Conservation (phyloP, 2,113 vertebrate species). For the Pao palembangensis region DNA sequence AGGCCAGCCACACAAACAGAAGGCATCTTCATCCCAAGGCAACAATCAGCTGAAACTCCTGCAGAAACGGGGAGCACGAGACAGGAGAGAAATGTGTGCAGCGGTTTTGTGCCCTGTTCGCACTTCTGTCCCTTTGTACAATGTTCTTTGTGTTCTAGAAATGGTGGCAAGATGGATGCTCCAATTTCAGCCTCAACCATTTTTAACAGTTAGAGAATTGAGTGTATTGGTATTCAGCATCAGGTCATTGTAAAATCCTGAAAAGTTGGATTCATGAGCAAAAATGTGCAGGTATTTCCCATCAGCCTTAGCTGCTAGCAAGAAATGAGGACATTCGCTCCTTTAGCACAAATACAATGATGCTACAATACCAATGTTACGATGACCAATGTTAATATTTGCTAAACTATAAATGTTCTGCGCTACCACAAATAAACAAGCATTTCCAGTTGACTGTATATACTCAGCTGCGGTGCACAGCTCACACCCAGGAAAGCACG, state of each 20-base stretch:
- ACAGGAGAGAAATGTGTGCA: conserved; percentile 37
- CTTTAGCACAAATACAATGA: no score
- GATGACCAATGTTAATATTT: no score
- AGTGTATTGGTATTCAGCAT: no score
- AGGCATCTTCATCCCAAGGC: conserved; percentile 33
- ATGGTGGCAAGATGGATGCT: conserved; percentile 19
- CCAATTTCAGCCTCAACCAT: background rate
- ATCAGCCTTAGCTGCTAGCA: no score
- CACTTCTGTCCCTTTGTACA: conserved; percentile 18
- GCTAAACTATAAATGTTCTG: background rate
- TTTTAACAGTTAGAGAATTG: conserved; percentile 4
- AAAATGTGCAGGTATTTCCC: no score
- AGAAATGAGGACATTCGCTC: no score
- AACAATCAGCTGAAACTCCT: conserved; percentile 44
- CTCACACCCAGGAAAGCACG: conserved; percentile 20
- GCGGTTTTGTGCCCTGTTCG: conserved; percentile 14
- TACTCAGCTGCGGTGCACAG: background rate
- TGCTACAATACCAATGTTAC: no score
- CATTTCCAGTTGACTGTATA: background rate
- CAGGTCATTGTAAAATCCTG: no score
- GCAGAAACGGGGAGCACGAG: conserved; percentile 25
- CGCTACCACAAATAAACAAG: conserved; percentile 3
- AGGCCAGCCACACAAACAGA: conserved; percentile 44
- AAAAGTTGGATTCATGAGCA: no score
- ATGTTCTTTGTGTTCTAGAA: conserved; percentile 22